A percentile compares a stretch with the other conserved stretches of the same genome.
Conservation (phyloP, 1,140 invertebrate species). For the Tribolium castaneum region DNA sequence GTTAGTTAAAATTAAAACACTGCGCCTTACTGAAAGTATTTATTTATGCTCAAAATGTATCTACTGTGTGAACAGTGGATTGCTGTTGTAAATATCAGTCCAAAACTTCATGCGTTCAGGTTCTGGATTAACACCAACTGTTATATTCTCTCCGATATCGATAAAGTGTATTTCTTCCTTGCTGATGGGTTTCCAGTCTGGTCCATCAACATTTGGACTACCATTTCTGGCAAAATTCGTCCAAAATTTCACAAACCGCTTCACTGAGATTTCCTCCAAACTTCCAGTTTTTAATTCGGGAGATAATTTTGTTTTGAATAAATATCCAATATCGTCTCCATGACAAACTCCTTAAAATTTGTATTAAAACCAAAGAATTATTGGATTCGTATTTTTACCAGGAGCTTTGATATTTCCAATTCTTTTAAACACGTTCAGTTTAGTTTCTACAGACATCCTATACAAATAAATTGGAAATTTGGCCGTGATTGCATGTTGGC, state of each 20-base stretch:
- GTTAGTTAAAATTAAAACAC: too few species aligned
- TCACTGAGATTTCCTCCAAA: slow-evolving; percentile 49
- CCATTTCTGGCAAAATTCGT: slow-evolving; percentile 66
- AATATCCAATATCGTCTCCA: slow-evolving; percentile 72
- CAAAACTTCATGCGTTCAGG: slow-evolving; percentile 62
- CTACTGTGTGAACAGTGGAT: not conserved
- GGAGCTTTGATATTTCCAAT: not conserved
- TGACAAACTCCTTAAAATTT: slow-evolving; percentile 67
- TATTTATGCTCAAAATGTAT: not conserved
- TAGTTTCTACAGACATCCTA: slow-evolving; percentile 61
- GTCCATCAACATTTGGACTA: slow-evolving; percentile 55
- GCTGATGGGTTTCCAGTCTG: slow-evolving; percentile 58
- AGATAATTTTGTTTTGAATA: slow-evolving; percentile 67
- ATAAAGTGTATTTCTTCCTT: slow-evolving; percentile 59
- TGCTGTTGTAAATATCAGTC: slow-evolving; percentile 39
- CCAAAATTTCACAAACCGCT: slow-evolving; percentile 62
- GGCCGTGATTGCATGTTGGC: slow-evolving; percentile 61
- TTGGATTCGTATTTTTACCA: slow-evolving; percentile 53
- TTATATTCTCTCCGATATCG: slow-evolving; percentile 55
- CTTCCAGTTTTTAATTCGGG: slow-evolving; percentile 59
- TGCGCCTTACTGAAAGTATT: not conserved
- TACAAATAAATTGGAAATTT: slow-evolving; percentile 65
- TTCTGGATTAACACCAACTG: slow-evolving; percentile 58
- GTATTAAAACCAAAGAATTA: slow-evolving; percentile 56
- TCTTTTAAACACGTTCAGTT: slow-evolving; percentile 9